Evolutionary conservation across 1,140 invertebrate species (phyloP).

Genomic region (Scaptomyza pallida): DNA sequence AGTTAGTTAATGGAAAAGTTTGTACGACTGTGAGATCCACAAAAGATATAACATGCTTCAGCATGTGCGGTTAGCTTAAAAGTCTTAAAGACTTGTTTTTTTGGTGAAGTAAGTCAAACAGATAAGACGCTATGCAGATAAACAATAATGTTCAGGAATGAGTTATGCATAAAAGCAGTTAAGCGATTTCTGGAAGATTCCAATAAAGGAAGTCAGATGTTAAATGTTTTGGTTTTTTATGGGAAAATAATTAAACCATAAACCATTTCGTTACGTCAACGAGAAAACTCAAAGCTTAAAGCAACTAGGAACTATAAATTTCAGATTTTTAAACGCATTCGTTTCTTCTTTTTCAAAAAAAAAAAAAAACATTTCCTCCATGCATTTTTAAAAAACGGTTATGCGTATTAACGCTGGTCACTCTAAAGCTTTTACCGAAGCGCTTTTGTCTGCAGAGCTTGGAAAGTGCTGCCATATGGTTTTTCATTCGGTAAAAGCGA

Average conservation of each 20-base stretch:
- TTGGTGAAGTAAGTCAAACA: neutral
- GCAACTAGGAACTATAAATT: no score
- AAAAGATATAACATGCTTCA: constrained; percentile 35
- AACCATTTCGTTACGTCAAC: no score
- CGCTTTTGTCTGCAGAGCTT: neutral
- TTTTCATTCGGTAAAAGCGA: neutral
- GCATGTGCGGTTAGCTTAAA: neutral
- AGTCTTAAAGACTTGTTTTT: neutral
- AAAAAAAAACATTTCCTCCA: no score
- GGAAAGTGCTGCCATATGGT: neutral
- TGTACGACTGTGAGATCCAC: constrained; percentile 62
- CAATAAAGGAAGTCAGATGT: no score
- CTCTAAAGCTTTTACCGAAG: neutral
- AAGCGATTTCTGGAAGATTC: neutral
- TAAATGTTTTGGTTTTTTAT: no score
- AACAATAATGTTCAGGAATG: neutral
- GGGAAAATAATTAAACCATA: no score
- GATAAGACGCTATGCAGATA: neutral
- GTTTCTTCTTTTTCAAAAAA: no score
- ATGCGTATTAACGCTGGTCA: constrained; percentile 3
- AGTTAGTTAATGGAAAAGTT: constrained; percentile 62
- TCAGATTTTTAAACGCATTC: no score
- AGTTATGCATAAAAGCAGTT: neutral
- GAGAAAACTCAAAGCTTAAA: neutral
- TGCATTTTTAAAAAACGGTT: neutral